Evolutionary conservation across 2,888 invertebrate species (phyloP).

Genomic region (Erebia palarica): DNA sequence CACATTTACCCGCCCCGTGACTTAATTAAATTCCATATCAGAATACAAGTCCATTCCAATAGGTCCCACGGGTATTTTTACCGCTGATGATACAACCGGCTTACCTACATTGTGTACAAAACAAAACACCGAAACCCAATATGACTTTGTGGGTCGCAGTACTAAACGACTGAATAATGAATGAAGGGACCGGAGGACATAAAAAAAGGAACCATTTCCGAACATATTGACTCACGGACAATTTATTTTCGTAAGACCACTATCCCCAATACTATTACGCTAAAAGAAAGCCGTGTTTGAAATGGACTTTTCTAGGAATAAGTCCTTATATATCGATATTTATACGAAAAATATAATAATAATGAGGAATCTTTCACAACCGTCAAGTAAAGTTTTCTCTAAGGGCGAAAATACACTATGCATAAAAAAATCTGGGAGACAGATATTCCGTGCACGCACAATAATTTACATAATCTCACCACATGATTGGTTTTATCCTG

Average conservation of each 20-base stretch:
- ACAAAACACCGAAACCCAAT: slow-evolving; percentile 29
- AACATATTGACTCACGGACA: slow-evolving; percentile 20
- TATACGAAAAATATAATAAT: no score
- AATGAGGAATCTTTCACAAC: no score
- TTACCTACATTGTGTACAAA: slow-evolving; percentile 6
- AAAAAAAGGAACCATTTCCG: slow-evolving; percentile 29
- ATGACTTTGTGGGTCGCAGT: slow-evolving; percentile 25
- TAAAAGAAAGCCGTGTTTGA: not conserved
- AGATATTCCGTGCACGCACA: no score
- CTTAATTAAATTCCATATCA: no score
- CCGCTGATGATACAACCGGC: slow-evolving; percentile 3
- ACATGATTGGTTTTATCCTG: no score
- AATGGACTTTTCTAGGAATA: not conserved
- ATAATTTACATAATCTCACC: no score
- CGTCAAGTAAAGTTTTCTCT: no score
- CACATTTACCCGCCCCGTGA: no score
- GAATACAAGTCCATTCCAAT: not conserved
- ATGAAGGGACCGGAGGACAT: slow-evolving; percentile 31
- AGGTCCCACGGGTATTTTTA: not conserved
- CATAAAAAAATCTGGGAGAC: no score
- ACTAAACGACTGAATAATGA: slow-evolving; percentile 37
- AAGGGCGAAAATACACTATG: not conserved
- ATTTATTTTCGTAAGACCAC: slow-evolving; percentile 15
- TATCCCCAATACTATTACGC: slow-evolving; percentile 7
- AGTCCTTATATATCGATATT: no score